Conservation (phyloP, 1,140 invertebrate species). For the Zaprionus lachaisei region DNA sequence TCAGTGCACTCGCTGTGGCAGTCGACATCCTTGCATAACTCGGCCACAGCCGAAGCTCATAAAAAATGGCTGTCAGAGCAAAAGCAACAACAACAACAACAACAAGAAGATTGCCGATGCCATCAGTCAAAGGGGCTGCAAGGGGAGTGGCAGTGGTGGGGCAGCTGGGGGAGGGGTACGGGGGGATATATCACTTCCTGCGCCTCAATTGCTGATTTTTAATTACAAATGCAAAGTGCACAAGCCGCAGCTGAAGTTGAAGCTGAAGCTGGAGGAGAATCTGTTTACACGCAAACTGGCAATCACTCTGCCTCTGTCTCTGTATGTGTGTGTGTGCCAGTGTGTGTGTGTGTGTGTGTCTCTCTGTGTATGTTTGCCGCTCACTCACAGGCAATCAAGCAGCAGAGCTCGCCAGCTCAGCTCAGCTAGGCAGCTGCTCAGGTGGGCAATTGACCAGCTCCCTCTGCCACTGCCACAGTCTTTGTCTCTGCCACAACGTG, state of each 20-base stretch:
- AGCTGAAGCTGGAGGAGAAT: constrained; percentile 32
- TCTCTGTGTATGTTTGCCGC: constrained; percentile 25
- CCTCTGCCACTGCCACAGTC: background rate
- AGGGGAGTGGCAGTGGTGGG: background rate
- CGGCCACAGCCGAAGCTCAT: constrained; percentile 15
- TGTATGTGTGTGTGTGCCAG: background rate
- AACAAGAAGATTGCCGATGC: constrained; percentile 8
- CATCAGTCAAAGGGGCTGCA: background rate
- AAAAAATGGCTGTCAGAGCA: constrained; percentile 36
- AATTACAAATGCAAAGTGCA: constrained; percentile 81
- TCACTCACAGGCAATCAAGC: constrained; percentile 52
- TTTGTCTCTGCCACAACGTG: background rate
- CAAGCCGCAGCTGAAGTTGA: constrained; percentile 40
- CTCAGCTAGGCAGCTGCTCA: constrained; percentile 33
- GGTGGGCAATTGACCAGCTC: constrained; percentile 43
- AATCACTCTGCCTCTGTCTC: constrained; percentile 26
- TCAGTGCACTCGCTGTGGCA: background rate
- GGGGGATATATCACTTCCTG: constrained; percentile 71
- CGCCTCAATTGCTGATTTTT: constrained; percentile 81
- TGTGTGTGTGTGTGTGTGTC: constrained; percentile 23
- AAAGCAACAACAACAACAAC: background rate
- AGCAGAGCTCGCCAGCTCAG: constrained; percentile 16
- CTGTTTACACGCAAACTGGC: constrained; percentile 58
- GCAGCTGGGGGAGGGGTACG: background rate
- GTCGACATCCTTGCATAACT: constrained; percentile 46